phyloP scores from a whole-genome alignment of 1,140 invertebrate genomes.

The Manduca sexta region DNA sequence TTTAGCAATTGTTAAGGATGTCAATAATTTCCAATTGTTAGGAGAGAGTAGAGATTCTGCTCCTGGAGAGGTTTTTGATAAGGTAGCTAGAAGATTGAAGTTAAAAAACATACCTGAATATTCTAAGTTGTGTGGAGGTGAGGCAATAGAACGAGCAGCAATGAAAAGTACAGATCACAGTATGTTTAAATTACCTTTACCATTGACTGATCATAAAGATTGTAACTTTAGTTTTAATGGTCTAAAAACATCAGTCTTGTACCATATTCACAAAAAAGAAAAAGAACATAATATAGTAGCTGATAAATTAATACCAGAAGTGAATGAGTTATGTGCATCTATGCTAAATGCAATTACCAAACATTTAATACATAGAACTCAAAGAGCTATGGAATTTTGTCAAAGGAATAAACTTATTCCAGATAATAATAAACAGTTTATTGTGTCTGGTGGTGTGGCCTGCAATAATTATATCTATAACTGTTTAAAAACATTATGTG shows the following conservation, averaged over 20 bases:
- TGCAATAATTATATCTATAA: slow-evolving; percentile 91
- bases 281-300: slow-evolving; percentile 68
- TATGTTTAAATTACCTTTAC: slow-evolving; percentile 79
- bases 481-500: slow-evolving; percentile 80
- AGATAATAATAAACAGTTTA: slow-evolving; percentile 74
- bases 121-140: slow-evolving; percentile 84
- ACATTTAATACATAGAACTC: slow-evolving; percentile 87
- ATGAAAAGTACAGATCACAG: slow-evolving; percentile 79
- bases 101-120: slow-evolving; percentile 87
- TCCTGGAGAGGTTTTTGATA: slow-evolving; percentile 94
- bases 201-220: slow-evolving; percentile 74
- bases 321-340: slow-evolving; percentile 90
- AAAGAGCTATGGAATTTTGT: slow-evolving; percentile 88
- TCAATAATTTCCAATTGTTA: slow-evolving; percentile 86
- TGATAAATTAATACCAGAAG: slow-evolving; percentile 83
- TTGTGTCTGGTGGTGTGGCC: slow-evolving; percentile 96
- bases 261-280: slow-evolving; percentile 50
- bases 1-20: slow-evolving; percentile 83
- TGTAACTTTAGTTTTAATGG: slow-evolving; percentile 68
- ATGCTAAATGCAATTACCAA: slow-evolving; percentile 82
- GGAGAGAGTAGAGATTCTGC: slow-evolving; percentile 88
- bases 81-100: slow-evolving; percentile 90
- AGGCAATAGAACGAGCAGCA: slow-evolving; percentile 89
- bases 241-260: slow-evolving; percentile 48
- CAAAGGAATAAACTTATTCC: slow-evolving; percentile 77